Conservation (phyloP, 2,888 invertebrate species). For the Mesorhabditis belari region DNA sequence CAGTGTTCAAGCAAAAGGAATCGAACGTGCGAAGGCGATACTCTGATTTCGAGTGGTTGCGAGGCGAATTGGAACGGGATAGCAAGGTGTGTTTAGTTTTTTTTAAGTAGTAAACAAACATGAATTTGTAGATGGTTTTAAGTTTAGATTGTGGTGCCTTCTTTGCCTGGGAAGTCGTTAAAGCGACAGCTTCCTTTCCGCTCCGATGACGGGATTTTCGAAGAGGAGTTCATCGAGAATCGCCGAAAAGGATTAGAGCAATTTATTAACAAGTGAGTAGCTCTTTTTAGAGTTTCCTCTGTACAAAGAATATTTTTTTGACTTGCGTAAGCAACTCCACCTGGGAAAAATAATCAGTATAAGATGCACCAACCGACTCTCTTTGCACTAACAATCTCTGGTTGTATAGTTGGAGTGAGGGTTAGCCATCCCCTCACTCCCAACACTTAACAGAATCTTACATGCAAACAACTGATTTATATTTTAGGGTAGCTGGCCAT, state of each 20-base stretch:
- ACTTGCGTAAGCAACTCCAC: background rate
- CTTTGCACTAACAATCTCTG: background rate
- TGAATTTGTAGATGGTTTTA: background rate
- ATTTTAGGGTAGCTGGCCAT: conserved; percentile 84
- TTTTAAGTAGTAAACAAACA: background rate
- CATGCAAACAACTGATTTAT: no score
- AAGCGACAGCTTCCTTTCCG: conserved; percentile 96
- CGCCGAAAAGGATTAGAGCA: conserved; percentile 90
- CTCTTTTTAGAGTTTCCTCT: background rate
- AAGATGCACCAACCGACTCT: background rate
- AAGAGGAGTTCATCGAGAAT: conserved; percentile 98
- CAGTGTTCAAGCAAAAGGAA: conserved; percentile 98
- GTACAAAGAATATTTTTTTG: background rate
- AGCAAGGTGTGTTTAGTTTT: conserved; percentile 71
- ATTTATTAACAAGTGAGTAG: conserved; percentile 90
- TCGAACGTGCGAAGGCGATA: conserved; percentile 92
- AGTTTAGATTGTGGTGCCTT: conserved; percentile 90
- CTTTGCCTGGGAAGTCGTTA: conserved; percentile 94
- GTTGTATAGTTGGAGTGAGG: no score
- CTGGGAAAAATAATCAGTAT: background rate
- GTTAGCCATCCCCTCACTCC: no score
- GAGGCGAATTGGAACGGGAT: conserved; percentile 95
- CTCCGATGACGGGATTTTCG: conserved; percentile 96
- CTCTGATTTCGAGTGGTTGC: conserved; percentile 99
- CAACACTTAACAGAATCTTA: no score